Percentiles rank a stretch among this genome's conserved stretches.
Evolutionary conservation across 2,113 vertebrate species (phyloP).

Genomic region (Pithys albifrons): DNA sequence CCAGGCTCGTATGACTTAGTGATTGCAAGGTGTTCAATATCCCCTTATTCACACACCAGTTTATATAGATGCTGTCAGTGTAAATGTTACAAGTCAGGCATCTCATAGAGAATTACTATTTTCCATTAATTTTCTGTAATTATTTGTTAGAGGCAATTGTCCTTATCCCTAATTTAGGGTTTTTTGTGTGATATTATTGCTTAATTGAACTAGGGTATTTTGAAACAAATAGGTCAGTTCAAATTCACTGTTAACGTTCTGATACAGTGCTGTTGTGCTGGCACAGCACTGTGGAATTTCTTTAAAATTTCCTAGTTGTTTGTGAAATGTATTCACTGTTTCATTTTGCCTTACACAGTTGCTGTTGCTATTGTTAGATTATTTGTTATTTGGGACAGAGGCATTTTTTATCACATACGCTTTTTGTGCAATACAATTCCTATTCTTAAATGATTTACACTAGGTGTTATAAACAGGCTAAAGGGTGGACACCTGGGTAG

Average conservation of each 20-base stretch:
- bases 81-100: neutral
- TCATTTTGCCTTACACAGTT: neutral
- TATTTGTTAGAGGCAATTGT: neutral
- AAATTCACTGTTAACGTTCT: neutral
- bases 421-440: neutral
- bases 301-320: neutral
- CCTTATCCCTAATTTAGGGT: neutral
- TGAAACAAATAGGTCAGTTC: neutral
- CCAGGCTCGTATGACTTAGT: neutral
- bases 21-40: neutral
- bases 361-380: neutral
- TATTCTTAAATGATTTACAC: neutral
- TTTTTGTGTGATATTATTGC: neutral
- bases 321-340: neutral
- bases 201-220: neutral
- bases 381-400: neutral
- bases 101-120: neutral
- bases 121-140: neutral
- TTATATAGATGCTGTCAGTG: neutral
- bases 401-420: neutral
- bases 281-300: neutral
- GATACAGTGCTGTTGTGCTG: neutral
- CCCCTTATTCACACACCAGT: neutral
- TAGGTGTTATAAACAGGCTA: neutral
- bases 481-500: neutral